Evolutionary conservation across 2,113 vertebrate species (phyloP).

Genomic region (Anhinga anhinga): DNA sequence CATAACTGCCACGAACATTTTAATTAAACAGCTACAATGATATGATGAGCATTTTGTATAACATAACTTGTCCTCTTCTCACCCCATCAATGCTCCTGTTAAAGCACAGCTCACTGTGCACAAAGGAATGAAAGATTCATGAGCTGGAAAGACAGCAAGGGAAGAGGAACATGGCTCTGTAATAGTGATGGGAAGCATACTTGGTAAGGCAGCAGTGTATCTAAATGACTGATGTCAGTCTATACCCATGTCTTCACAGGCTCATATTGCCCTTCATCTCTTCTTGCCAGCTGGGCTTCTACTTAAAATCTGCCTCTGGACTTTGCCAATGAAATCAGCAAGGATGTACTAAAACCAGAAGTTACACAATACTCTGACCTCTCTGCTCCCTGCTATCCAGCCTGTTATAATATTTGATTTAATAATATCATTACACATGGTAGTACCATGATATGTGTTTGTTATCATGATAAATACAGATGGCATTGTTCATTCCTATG

Average conservation of each 20-base stretch:
- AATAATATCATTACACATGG: background rate
- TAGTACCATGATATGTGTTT: background rate
- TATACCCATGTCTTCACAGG: background rate
- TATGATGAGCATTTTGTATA: background rate
- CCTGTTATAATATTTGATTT: background rate
- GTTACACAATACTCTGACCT: background rate
- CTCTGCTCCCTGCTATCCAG: background rate
- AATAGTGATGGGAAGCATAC: background rate
- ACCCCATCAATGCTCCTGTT: background rate
- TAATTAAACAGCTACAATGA: background rate
- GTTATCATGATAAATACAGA: background rate
- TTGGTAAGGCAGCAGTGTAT: background rate
- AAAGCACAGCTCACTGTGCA: background rate
- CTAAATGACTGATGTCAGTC: background rate
- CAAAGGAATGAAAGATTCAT: constrained; percentile 14
- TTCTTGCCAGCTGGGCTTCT: background rate
- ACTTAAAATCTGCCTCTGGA: background rate
- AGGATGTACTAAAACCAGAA: background rate
- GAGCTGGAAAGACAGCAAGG: background rate
- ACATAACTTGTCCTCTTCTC: background rate
- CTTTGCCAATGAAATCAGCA: background rate
- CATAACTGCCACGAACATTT: background rate
- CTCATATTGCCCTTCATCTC: background rate
- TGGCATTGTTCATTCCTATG: background rate
- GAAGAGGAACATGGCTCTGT: background rate